Evolutionary conservation across 2,797 vertebrate species (phyloP).

Genomic region (Propithecus perrieri): DNA sequence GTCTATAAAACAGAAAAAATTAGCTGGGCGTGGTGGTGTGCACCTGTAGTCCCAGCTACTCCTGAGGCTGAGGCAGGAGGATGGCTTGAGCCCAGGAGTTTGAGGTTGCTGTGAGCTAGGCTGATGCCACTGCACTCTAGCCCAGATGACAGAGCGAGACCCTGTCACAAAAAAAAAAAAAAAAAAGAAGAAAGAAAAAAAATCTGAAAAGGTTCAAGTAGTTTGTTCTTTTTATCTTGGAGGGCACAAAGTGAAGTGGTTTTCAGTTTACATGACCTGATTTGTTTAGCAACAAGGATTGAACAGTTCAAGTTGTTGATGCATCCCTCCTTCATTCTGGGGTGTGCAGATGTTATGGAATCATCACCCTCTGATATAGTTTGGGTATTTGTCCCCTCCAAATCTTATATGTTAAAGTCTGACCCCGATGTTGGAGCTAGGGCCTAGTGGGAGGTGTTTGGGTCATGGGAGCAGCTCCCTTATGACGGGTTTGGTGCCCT

Average conservation of each 20-base stretch:
- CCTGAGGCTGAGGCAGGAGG: neutral
- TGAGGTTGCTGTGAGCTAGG: neutral
- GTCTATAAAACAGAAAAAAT: neutral
- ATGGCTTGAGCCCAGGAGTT: neutral
- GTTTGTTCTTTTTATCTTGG: neutral
- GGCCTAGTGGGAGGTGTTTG: neutral
- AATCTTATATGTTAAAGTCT: neutral
- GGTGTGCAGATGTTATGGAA: neutral
- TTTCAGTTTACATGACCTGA: neutral
- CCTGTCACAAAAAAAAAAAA: neutral
- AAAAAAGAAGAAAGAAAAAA: neutral
- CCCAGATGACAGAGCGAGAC: neutral
- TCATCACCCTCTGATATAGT: neutral
- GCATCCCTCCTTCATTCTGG: neutral
- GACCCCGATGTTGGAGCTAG: neutral
- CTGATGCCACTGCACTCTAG: neutral
- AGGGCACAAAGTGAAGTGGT: neutral
- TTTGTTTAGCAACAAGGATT: neutral
- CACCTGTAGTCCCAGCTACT: neutral
- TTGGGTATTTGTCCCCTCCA: neutral
- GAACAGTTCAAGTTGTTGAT: neutral
- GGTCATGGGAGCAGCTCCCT: neutral
- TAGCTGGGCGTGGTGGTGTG: fast-evolving
- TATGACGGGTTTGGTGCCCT: neutral
- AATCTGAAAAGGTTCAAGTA: neutral